Evolutionary conservation across 2,113 vertebrate genomes (phyloP).

Genomic region (Argyrosomus japonicus): DNA sequence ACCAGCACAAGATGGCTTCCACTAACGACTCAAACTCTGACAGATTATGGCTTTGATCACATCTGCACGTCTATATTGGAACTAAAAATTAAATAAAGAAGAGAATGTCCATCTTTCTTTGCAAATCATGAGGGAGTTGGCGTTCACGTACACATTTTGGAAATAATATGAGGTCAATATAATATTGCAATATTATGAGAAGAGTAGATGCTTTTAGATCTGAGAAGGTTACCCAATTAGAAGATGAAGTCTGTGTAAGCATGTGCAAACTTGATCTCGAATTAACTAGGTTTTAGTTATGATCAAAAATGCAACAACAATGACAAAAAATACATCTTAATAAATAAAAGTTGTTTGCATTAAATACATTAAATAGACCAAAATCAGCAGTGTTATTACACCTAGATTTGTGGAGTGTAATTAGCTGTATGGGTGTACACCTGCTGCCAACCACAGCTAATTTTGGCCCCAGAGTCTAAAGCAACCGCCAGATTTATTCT

Average conservation of each 20-base stretch:
- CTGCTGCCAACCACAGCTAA: neutral
- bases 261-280: neutral
- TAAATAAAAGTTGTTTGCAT: neutral
- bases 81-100: too few relatives aligned
- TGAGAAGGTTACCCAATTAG: neutral
- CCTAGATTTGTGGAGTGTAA: neutral
- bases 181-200: neutral
- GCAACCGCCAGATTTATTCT: too few relatives aligned
- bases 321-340: neutral
- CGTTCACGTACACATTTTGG: too few relatives aligned
- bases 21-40: too few relatives aligned
- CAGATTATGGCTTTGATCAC: too few relatives aligned
- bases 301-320: neutral
- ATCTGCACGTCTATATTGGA: too few relatives aligned
- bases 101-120: too few relatives aligned
- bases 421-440: neutral
- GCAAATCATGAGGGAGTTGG: too few relatives aligned
- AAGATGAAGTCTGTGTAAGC: neutral
- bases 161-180: too few relatives aligned
- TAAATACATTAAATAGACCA: neutral
- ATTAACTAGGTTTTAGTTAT: neutral
- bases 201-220: neutral
- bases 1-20: too few relatives aligned
- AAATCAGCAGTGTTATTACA: neutral
- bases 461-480: too few relatives aligned